Evolutionary conservation across 2,797 vertebrate species (phyloP).

Genomic region (Aulostomus chinensis): DNA sequence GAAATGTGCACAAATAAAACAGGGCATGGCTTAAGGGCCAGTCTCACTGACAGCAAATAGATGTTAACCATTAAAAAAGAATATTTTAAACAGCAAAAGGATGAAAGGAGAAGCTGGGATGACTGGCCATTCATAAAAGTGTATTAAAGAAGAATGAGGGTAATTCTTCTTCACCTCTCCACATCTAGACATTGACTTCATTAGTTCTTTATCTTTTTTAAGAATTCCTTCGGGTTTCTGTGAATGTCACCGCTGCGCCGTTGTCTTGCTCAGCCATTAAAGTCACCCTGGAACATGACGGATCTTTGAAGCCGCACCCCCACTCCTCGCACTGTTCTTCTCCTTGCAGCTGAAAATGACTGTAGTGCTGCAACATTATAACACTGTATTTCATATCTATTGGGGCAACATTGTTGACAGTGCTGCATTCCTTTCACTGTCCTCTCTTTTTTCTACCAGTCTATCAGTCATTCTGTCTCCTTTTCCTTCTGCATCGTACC

Average conservation of each 20-base stretch:
- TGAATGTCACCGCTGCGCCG: constrained; percentile 31
- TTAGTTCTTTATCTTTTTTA: constrained; percentile 18
- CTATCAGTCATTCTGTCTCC: neutral
- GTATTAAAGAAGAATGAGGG: constrained; percentile 7
- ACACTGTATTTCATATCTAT: constrained; percentile 44
- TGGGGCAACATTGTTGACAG: constrained; percentile 34
- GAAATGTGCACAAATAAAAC: constrained; percentile 27
- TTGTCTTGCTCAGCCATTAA: constrained; percentile 42
- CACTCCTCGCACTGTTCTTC: constrained; percentile 17
- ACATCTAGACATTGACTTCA: constrained; percentile 6
- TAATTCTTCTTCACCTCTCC: constrained; percentile 11
- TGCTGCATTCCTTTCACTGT: constrained; percentile 1
- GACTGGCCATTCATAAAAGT: constrained; percentile 24
- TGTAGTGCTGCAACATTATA: constrained; percentile 13
- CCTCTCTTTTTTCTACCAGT: constrained; percentile 24
- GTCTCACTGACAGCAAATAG: constrained; percentile 27
- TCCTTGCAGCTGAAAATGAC: constrained; percentile 32
- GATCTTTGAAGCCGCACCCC: constrained; percentile 52
- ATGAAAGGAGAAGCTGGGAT: neutral
- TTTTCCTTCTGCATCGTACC: neutral
- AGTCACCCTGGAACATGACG: constrained; percentile 49
- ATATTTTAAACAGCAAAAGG: neutral
- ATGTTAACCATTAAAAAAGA: constrained; percentile 13
- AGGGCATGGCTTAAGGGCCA: constrained; percentile 8
- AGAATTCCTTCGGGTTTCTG: constrained; percentile 20